Conservation (phyloP, 2,888 invertebrate species). For the Tineola bisselliella region DNA sequence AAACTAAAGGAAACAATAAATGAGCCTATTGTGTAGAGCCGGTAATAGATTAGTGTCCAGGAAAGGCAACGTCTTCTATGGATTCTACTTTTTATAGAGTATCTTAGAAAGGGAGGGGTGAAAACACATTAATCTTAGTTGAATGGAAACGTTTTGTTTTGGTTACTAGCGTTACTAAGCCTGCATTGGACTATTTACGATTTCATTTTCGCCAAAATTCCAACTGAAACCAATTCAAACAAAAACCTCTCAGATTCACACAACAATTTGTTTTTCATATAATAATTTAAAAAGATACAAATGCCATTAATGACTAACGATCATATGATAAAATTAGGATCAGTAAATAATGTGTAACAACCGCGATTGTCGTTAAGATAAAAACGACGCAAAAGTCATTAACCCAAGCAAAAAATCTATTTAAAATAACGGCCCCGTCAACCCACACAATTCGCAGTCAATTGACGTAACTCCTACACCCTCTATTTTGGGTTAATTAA, state of each 20-base stretch:
- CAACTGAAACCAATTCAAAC: too few relatives aligned
- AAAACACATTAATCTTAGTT: background rate
- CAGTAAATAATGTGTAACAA: too few relatives aligned
- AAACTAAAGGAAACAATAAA: too few relatives aligned
- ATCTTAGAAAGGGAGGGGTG: background rate
- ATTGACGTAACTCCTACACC: background rate
- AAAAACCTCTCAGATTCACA: too few relatives aligned
- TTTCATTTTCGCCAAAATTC: too few relatives aligned
- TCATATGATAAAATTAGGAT: too few relatives aligned
- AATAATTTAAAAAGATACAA: too few relatives aligned
- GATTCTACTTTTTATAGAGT: background rate
- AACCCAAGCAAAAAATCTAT: background rate
- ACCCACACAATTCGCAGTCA: background rate
- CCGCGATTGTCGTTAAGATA: background rate
- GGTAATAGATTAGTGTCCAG: background rate
- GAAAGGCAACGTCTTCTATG: background rate
- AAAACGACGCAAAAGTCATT: background rate
- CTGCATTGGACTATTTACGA: too few relatives aligned
- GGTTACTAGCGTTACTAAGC: background rate
- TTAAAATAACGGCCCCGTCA: background rate
- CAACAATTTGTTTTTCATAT: too few relatives aligned
- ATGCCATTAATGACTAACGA: too few relatives aligned
- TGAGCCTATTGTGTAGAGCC: too few relatives aligned
- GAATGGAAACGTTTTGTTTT: background rate
- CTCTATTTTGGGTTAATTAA: background rate